Conservation (phyloP, 2,113 vertebrate species). For the Aplodontia rufa region DNA sequence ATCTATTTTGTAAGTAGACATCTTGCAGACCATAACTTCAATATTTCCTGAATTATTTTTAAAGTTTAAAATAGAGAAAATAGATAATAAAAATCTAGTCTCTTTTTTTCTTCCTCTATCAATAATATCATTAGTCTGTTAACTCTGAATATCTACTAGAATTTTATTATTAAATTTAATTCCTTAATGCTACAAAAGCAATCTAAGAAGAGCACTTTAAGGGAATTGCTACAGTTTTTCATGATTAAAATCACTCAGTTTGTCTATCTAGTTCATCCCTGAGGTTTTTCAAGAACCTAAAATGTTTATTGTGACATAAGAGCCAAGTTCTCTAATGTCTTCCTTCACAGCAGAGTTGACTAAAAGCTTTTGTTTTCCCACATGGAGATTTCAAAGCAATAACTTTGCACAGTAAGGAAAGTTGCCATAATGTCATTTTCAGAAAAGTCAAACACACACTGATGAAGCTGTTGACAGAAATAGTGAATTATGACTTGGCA, state of each 20-base stretch:
- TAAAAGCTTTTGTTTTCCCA: constrained; percentile 66
- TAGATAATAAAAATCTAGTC: background rate
- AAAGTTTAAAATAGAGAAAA: background rate
- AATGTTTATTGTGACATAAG: constrained; percentile 35
- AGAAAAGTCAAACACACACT: constrained; percentile 68
- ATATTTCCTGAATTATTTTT: background rate
- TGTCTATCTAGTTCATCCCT: constrained; percentile 7
- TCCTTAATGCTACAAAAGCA: constrained; percentile 20
- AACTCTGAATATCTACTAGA: background rate
- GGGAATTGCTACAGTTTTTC: background rate
- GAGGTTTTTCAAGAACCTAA: constrained; percentile 51
- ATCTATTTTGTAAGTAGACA: background rate
- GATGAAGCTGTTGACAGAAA: constrained; percentile 80
- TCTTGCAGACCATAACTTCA: background rate
- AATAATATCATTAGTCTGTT: constrained; percentile 16
- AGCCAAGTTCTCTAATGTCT: constrained; percentile 38
- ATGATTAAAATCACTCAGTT: constrained; percentile 14
- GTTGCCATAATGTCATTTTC: constrained; percentile 59
- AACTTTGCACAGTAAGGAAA: constrained; percentile 53
- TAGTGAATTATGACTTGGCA: constrained; percentile 75
- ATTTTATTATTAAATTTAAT: constrained; percentile 37
- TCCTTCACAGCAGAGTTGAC: constrained; percentile 30
- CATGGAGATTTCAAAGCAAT: constrained; percentile 50
- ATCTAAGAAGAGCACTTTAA: constrained; percentile 11
- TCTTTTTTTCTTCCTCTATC: background rate